phyloP scores from a whole-genome alignment of 2,797 vertebrate species.

The Gambusia yucatana region DNA sequence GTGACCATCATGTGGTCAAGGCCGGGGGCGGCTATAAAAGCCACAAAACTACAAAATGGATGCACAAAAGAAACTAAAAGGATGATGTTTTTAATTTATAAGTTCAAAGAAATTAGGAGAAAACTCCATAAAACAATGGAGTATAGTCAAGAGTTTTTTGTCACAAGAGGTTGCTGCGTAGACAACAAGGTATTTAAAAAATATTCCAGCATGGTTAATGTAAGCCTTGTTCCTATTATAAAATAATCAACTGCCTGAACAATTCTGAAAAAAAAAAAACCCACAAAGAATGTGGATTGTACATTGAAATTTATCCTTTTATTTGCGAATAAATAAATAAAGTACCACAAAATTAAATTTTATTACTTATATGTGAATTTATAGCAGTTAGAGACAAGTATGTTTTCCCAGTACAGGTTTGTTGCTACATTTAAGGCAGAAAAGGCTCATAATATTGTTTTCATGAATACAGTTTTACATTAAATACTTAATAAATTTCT shows the following conservation, averaged over 20 bases:
- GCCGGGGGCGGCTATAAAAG: slow-evolving; percentile 43
- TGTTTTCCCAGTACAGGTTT: neutral
- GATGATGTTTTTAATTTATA: slow-evolving; percentile 15
- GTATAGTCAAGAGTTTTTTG: neutral
- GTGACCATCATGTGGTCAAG: slow-evolving; percentile 78
- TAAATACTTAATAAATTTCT: neutral
- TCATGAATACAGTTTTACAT: neutral
- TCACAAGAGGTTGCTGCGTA: neutral
- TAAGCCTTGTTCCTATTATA: neutral
- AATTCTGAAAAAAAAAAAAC: neutral
- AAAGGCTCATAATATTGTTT: neutral
- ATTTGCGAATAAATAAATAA: neutral
- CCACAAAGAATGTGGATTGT: neutral
- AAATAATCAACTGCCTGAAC: neutral
- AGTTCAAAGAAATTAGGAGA: neutral
- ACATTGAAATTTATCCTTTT: neutral
- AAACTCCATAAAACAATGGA: neutral
- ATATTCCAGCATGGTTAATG: neutral
- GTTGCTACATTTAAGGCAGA: neutral
- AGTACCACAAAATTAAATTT: neutral
- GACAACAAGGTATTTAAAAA: neutral
- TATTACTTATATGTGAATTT: neutral
- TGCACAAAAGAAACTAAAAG: slow-evolving; percentile 10
- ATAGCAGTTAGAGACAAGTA: neutral
- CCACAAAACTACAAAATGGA: slow-evolving; percentile 24